phyloP scores from a whole-genome alignment of 1,140 invertebrate species.

The Uloborus diversus region DNA sequence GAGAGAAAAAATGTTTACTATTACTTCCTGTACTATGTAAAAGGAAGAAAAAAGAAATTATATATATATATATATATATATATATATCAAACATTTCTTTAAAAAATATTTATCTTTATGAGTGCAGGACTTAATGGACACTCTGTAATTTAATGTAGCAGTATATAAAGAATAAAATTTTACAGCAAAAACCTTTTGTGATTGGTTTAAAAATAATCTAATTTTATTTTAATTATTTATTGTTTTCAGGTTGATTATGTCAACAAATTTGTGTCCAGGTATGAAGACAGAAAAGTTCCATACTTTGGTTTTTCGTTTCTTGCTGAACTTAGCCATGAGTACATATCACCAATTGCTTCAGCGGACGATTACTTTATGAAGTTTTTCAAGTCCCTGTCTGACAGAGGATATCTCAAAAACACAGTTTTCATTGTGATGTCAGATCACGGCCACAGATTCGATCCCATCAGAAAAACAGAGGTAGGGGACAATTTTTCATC shows the following conservation, averaged over 20 bases:
- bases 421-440: conserved; percentile 61
- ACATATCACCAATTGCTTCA: conserved; percentile 36
- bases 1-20: too few relatives aligned
- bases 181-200: too few relatives aligned
- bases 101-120: too few relatives aligned
- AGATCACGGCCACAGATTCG: conserved; percentile 62
- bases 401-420: conserved; percentile 56
- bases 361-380: conserved; percentile 57
- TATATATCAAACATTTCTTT: too few relatives aligned
- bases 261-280: background rate
- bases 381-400: conserved; percentile 57
- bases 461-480: conserved; percentile 55
- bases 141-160: too few relatives aligned
- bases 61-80: too few relatives aligned
- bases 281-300: background rate
- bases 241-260: conserved; percentile 33
- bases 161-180: too few relatives aligned
- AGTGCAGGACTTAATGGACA: too few relatives aligned
- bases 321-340: conserved; percentile 51
- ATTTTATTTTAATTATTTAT: too few relatives aligned
- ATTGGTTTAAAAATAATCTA: too few relatives aligned
- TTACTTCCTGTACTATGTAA: too few relatives aligned
- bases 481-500: background rate
- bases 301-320: conserved; percentile 63
- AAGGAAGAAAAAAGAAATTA: too few relatives aligned